Evolutionary conservation across 2,888 invertebrate genomes (phyloP), one percentile per base, ranked within the genome.

Genomic region (Euplexia lucipara): DNA sequence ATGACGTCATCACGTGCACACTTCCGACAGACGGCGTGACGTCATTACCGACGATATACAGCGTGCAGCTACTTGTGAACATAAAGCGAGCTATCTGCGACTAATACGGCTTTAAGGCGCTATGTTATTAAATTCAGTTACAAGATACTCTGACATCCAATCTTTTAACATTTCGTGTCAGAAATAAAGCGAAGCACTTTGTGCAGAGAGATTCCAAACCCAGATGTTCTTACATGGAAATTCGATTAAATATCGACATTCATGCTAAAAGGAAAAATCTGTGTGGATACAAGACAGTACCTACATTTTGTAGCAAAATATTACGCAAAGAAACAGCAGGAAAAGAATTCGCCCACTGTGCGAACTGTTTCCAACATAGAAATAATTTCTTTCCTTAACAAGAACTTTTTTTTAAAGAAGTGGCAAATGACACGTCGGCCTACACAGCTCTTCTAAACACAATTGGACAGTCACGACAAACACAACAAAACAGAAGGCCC

Each of bases 1-100:
- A 70, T 45, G 52, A 65, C 16, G 48, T 60, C 60, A 61, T 53
- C 34, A 60, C 30, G 37, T 22, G 20, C 18, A 45, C 18, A 30
- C 34, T 44, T 52, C 30, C 18, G 41, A 14, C 44, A 16, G 20
- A 10, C 22, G 14, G 18, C n/a, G 37, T 47, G 51, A 53, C 32
- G 37, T 48, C 47, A 63, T 63, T 47, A 39, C 16, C 14, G 12
- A 2, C 22, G 5, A 4, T 10, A 26, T n/a, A 12, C 9, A 42
- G 7, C 37, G n/a, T 42, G 35, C 12, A 20, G 18, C 14, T 1
- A 22, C 22, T 26, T 16, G 20, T 51, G 16, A 47, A 16, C 30
- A 35, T n/a, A 20, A 34, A 30, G 18, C 39, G 10, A 8, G n/a
- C 22, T n/a, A 41, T 3, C n/a, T 3, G 34, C 2, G 12, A 18